Conservation (phyloP, 92 coral and sea anemone genomes). For the Heliopora coerulea region DNA sequence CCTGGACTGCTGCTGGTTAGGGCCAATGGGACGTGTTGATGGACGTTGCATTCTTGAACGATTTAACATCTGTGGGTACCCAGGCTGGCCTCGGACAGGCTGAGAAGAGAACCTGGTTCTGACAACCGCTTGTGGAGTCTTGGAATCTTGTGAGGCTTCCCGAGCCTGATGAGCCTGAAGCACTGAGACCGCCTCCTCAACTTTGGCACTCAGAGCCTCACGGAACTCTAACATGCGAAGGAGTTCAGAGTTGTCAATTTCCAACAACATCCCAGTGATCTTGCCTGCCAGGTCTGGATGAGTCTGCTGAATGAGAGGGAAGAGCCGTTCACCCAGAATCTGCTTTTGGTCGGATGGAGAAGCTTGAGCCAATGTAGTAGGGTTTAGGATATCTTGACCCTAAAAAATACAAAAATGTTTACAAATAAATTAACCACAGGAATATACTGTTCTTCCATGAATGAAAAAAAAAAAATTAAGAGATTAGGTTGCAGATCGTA, state of each 20-base stretch:
- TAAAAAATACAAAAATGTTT: too few relatives aligned
- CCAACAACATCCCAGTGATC: slow-evolving; percentile 97
- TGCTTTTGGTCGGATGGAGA: slow-evolving; percentile 77
- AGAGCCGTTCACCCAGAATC: slow-evolving; percentile 91
- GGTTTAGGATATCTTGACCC: slow-evolving; percentile 49
- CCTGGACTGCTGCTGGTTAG: slow-evolving; percentile 22
- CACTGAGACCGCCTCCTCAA: slow-evolving; percentile 84
- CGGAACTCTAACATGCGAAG: slow-evolving; percentile 91
- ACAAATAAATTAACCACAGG: too few relatives aligned
- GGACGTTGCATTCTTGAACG: slow-evolving; percentile 50
- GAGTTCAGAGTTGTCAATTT: slow-evolving; percentile 95
- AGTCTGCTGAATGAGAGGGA: slow-evolving; percentile 77
- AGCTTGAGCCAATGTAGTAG: slow-evolving; percentile 74
- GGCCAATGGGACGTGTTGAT: slow-evolving; percentile 17
- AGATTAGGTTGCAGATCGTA: too few relatives aligned
- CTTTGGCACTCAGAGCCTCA: slow-evolving; percentile 83
- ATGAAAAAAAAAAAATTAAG: too few relatives aligned
- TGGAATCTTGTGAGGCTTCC: slow-evolving; percentile 7
- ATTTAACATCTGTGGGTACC: slow-evolving; percentile 51
- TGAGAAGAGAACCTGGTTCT: slow-evolving; percentile 59
- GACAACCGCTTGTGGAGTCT: slow-evolving; percentile 46
- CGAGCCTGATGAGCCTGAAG: slow-evolving; percentile 75
- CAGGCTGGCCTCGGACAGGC: slow-evolving; percentile 63
- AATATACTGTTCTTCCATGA: too few relatives aligned
- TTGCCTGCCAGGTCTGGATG: slow-evolving; percentile 95